Evolutionary conservation across 2,888 invertebrate genomes (phyloP).

Genomic region (Melanchra persicariae): DNA sequence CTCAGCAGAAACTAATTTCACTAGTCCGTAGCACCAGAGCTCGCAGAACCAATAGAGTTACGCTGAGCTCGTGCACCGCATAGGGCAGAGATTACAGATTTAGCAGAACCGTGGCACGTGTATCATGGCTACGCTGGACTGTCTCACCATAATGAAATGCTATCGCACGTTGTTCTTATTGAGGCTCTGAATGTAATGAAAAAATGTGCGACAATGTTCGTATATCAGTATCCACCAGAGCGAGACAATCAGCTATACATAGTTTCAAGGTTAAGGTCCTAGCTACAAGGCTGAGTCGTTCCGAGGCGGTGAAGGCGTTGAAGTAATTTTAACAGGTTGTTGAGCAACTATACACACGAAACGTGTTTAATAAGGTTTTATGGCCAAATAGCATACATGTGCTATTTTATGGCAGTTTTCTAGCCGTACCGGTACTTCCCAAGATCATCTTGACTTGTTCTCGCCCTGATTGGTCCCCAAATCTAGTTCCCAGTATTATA

Average conservation of each 20-base stretch:
- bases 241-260: constrained; percentile 18
- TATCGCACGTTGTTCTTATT: background rate
- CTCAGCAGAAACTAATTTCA: too few species aligned
- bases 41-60: too few species aligned
- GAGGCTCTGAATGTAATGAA: background rate
- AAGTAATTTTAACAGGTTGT: constrained; percentile 20
- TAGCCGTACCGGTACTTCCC: background rate
- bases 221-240: constrained; percentile 9
- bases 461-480: too few species aligned
- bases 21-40: too few species aligned
- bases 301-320: background rate
- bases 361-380: constrained; percentile 13
- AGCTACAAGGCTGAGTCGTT: constrained; percentile 2
- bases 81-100: too few species aligned
- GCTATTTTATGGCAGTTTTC: background rate
- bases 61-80: too few species aligned
- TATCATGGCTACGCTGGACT: too few species aligned
- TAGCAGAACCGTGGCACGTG: too few species aligned
- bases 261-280: constrained; percentile 35
- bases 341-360: background rate
- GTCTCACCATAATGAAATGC: background rate
- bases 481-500: too few species aligned
- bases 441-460: background rate
- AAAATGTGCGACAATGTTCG: background rate
- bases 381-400: background rate